Percentiles rank a stretch among this genome's conserved stretches.
Conservation (phyloP, 1,140 invertebrate species). For the Aphidius ervi region DNA sequence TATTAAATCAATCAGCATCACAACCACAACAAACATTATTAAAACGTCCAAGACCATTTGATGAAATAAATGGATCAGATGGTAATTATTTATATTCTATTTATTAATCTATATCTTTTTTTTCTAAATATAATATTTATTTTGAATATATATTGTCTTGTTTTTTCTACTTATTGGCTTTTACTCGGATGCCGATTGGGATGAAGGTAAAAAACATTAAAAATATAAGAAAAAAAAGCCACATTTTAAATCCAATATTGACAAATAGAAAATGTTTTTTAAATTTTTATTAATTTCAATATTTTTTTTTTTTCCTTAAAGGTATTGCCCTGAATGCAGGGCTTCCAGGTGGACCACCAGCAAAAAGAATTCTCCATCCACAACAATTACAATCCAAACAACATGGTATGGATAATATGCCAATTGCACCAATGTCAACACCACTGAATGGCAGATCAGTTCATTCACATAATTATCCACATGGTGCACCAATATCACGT, state of each 20-base stretch:
- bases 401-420: slow-evolving; percentile 39
- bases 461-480: slow-evolving; percentile 41
- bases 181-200: slow-evolving; percentile 61
- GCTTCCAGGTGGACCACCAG: slow-evolving; percentile 62
- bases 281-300: background rate
- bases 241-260: too few species aligned
- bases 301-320: slow-evolving; percentile 23
- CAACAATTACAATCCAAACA: slow-evolving; percentile 39
- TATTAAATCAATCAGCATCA: slow-evolving; percentile 49
- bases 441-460: slow-evolving; percentile 46
- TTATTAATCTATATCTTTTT: background rate
- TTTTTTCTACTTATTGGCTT: slow-evolving; percentile 54
- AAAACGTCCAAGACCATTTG: slow-evolving; percentile 65
- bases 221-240: slow-evolving; percentile 11
- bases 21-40: slow-evolving; percentile 56
- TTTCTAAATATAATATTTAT: slow-evolving; percentile 17
- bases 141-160: slow-evolving; percentile 29
- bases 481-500: slow-evolving; percentile 54
- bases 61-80: slow-evolving; percentile 86
- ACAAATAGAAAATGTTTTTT: background rate
- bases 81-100: slow-evolving; percentile 58
- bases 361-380: slow-evolving; percentile 66
- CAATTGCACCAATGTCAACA: slow-evolving; percentile 40
- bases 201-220: slow-evolving; percentile 53
- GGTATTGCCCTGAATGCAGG: slow-evolving; percentile 45